Evolutionary conservation across 2,888 invertebrate genomes (phyloP).

Genomic region (Aricia artaxerxes): DNA sequence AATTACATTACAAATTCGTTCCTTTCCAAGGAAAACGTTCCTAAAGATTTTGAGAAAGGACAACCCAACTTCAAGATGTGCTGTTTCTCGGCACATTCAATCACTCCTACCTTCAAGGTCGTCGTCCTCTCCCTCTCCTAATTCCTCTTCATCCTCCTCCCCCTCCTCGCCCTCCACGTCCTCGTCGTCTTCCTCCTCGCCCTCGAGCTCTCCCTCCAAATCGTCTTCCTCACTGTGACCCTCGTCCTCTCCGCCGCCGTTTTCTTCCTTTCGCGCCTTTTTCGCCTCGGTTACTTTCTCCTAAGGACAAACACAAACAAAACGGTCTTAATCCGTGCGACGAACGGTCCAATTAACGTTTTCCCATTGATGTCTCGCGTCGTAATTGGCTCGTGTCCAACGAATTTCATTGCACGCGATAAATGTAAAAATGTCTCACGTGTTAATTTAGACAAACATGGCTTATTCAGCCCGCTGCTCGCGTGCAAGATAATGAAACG

Average conservation of each 20-base stretch:
- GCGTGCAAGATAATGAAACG: constrained; percentile 60
- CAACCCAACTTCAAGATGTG: neutral
- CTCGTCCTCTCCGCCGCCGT: constrained; percentile 83
- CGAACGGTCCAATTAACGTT: constrained; percentile 37
- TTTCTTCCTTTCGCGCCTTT: constrained; percentile 90
- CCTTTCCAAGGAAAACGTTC: neutral
- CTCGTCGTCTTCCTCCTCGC: constrained; percentile 83
- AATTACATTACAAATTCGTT: neutral
- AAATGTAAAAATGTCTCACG: constrained; percentile 41
- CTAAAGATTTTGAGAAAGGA: neutral
- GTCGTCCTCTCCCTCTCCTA: constrained; percentile 83
- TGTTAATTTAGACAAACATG: constrained; percentile 47
- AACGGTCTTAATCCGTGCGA: constrained; percentile 26
- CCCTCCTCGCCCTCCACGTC: constrained; percentile 81
- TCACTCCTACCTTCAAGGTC: constrained; percentile 76
- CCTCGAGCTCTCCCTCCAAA: constrained; percentile 82
- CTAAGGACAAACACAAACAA: constrained; percentile 57
- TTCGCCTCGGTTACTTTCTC: constrained; percentile 88
- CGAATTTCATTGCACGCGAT: constrained; percentile 49
- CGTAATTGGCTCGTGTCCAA: constrained; percentile 64
- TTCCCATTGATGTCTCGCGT: constrained; percentile 35
- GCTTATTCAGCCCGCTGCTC: constrained; percentile 48
- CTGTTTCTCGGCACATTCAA: neutral
- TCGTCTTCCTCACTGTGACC: constrained; percentile 84
- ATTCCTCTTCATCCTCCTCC: constrained; percentile 83